Percentiles rank a stretch among this genome's conserved stretches.
phyloP scores from a whole-genome alignment of 2,113 vertebrate species.

The Phaethornis superciliosus region DNA sequence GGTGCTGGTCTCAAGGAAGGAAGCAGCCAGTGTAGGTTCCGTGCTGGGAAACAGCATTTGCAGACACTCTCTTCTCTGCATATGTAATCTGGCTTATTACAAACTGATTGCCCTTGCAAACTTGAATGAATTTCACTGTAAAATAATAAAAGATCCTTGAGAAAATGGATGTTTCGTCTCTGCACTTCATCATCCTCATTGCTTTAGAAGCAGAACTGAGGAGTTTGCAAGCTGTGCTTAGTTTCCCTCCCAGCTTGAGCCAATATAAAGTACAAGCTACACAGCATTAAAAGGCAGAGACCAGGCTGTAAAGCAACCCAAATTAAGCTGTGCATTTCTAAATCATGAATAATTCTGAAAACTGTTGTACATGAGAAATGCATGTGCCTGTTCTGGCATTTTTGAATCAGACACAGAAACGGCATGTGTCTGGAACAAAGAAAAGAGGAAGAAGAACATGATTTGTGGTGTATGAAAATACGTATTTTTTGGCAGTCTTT shows the following conservation, averaged over 20 bases:
- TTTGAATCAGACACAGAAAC: neutral
- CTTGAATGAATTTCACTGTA: neutral
- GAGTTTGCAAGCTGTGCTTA: slow-evolving; percentile 29
- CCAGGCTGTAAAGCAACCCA: slow-evolving; percentile 21
- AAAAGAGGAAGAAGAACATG: neutral
- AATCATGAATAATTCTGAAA: slow-evolving; percentile 51
- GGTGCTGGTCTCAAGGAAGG: neutral
- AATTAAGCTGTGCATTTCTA: slow-evolving; percentile 38
- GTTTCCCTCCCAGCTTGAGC: slow-evolving; percentile 51
- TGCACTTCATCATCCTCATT: slow-evolving; percentile 27
- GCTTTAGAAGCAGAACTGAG: slow-evolving; percentile 30
- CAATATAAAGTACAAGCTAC: slow-evolving; percentile 30
- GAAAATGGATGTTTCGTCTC: slow-evolving; percentile 14
- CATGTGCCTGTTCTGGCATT: neutral
- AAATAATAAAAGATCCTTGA: slow-evolving; percentile 27
- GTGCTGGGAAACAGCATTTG: neutral
- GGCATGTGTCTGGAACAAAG: neutral
- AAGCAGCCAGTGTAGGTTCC: neutral
- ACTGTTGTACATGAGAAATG: neutral
- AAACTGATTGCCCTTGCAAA: neutral
- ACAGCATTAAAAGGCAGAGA: slow-evolving; percentile 3
- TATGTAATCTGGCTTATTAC: neutral
- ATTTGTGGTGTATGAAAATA: neutral
- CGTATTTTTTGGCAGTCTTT: neutral
- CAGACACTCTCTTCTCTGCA: neutral